phyloP scores from a whole-genome alignment of 1,140 invertebrate genomes.

The Cherax destructor region DNA sequence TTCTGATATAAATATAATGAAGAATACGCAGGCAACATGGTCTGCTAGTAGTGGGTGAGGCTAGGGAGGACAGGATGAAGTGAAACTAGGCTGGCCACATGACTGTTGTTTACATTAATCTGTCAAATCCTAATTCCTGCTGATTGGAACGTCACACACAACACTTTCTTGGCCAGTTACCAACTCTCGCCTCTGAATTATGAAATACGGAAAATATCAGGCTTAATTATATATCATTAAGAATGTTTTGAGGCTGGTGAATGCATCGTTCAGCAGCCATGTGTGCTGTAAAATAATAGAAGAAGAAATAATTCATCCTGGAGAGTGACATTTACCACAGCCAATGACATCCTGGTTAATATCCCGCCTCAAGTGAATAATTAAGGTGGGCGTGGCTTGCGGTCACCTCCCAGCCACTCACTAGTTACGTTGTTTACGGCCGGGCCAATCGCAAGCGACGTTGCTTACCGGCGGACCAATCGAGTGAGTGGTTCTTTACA shows the following conservation, averaged over 20 bases:
- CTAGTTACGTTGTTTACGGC: not conserved
- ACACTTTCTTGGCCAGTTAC: too few relatives aligned
- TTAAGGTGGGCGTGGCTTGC: constrained; percentile 58
- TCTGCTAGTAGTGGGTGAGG: too few relatives aligned
- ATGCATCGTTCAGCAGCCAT: not conserved
- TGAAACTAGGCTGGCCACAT: too few relatives aligned
- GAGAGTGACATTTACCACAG: constrained; percentile 49
- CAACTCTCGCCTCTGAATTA: too few relatives aligned
- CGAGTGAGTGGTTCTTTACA: not conserved
- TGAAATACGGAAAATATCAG: too few relatives aligned
- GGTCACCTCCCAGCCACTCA: constrained; percentile 37
- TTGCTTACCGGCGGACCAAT: not conserved
- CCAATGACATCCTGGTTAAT: constrained; percentile 50
- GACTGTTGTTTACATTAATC: too few relatives aligned
- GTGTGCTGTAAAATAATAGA: not conserved
- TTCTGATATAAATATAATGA: too few relatives aligned
- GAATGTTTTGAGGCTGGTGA: not conserved
- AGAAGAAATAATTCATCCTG: constrained; percentile 42
- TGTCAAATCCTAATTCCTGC: too few relatives aligned
- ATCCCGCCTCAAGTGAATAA: constrained; percentile 51
- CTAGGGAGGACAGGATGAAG: too few relatives aligned
- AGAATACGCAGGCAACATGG: too few relatives aligned
- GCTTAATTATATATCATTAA: too few relatives aligned
- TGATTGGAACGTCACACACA: too few relatives aligned
- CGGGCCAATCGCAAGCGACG: constrained; percentile 15